phyloP scores from a whole-genome alignment of 1,140 invertebrate genomes.

The Drosophila tropicalis region DNA sequence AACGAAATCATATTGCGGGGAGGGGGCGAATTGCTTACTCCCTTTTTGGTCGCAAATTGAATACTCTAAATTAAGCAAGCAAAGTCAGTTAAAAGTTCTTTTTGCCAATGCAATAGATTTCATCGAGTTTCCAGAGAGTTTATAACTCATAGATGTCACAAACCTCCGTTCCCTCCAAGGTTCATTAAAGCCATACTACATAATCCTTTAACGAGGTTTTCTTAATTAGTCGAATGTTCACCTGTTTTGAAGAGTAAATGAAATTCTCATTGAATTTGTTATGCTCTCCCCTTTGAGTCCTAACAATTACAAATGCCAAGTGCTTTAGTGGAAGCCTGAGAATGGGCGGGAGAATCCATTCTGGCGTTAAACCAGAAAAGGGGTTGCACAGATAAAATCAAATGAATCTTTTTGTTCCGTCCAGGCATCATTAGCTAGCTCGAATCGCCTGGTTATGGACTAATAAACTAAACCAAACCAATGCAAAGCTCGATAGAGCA shows the following conservation, averaged over 20 bases:
- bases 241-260: background rate
- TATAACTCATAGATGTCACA: no score
- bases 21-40: background rate
- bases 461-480: constrained; percentile 67
- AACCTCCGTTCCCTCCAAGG: no score
- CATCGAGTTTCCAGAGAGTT: background rate
- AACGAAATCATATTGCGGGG: constrained; percentile 27
- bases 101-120: background rate
- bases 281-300: background rate
- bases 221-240: background rate
- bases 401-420: constrained; percentile 40
- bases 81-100: background rate
- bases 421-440: constrained; percentile 70
- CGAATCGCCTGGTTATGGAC: constrained; percentile 39
- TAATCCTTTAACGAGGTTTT: background rate
- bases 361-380: constrained; percentile 60
- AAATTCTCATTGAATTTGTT: background rate
- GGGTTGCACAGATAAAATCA: constrained; percentile 47
- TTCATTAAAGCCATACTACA: no score
- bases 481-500: background rate
- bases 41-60: background rate
- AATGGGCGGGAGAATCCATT: constrained; percentile 19
- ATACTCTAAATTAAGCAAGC: background rate
- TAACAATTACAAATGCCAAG: constrained; percentile 41
- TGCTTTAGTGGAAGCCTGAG: constrained; percentile 23